Percentiles rank a stretch among this genome's conserved stretches.
Evolutionary conservation across 2,888 invertebrate species (phyloP).

Genomic region (Rotaria sp.): DNA sequence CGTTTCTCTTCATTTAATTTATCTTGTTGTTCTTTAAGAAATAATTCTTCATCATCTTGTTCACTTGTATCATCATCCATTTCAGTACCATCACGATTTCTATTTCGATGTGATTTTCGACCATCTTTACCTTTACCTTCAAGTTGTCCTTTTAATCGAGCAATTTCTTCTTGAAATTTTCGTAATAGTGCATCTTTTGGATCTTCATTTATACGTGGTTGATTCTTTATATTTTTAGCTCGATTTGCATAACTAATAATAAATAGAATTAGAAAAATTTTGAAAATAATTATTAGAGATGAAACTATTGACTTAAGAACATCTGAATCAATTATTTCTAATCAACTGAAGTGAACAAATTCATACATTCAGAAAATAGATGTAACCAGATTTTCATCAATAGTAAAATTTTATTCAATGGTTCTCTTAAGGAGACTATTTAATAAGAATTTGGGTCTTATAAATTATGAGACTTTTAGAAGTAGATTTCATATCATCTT

Average conservation of each 20-base stretch:
- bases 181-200: constrained; percentile 92
- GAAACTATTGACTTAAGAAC: too few species aligned
- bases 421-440: too few species aligned
- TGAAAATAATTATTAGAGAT: neutral
- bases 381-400: too few species aligned
- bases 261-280: neutral
- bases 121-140: constrained; percentile 51
- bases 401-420: too few species aligned
- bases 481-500: too few species aligned
- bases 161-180: constrained; percentile 89
- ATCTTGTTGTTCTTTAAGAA: constrained; percentile 53
- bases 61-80: constrained; percentile 56
- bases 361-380: too few species aligned
- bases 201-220: constrained; percentile 77
- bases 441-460: too few species aligned
- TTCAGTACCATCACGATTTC: constrained; percentile 36
- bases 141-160: constrained; percentile 56
- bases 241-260: constrained; percentile 66
- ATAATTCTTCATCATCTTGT: constrained; percentile 53
- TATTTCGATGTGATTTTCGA: constrained; percentile 42
- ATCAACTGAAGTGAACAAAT: too few species aligned
- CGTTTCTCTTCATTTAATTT: constrained; percentile 56
- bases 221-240: constrained; percentile 76
- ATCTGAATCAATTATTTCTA: too few species aligned
- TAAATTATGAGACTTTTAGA: too few species aligned